A percentile compares a stretch with the other conserved stretches of the same genome.
Conservation (phyloP, 1,140 invertebrate genomes). For the Elymnias hypermnestra region DNA sequence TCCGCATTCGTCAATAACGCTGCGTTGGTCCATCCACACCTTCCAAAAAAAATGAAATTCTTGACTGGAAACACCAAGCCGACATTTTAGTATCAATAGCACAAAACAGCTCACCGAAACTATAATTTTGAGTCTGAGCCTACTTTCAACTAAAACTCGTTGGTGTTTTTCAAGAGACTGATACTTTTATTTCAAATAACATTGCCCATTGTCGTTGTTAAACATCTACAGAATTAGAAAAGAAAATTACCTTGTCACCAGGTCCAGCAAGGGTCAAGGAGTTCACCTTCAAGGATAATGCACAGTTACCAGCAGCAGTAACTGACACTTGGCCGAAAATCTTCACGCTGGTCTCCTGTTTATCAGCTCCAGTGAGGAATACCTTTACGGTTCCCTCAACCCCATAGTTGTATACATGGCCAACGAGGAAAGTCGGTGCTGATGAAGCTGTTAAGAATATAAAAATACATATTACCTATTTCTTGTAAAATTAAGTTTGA, state of each 20-base stretch:
- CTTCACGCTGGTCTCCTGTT: slow-evolving; percentile 74
- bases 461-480: not conserved
- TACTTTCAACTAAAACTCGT: too few relatives aligned
- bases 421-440: slow-evolving; percentile 39
- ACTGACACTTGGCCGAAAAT: slow-evolving; percentile 72
- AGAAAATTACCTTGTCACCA: slow-evolving; percentile 63
- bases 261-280: slow-evolving; percentile 68
- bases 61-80: not conserved
- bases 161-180: too few relatives aligned
- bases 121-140: too few relatives aligned
- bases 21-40: not conserved
- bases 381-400: slow-evolving; percentile 61
- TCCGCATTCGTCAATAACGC: not conserved
- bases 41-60: not conserved
- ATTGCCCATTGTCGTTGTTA: too few relatives aligned
- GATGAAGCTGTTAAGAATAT: slow-evolving; percentile 34
- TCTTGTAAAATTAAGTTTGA: too few relatives aligned
- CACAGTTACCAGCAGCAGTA: slow-evolving; percentile 72
- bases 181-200: too few relatives aligned
- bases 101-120: too few relatives aligned
- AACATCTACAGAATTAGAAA: too few relatives aligned
- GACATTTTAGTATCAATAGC: too few relatives aligned
- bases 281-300: slow-evolving; percentile 69
- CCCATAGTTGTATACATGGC: slow-evolving; percentile 64
- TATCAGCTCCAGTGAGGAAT: slow-evolving; percentile 53